Conservation (phyloP, 2,113 vertebrate species). For the Nipponia nippon region DNA sequence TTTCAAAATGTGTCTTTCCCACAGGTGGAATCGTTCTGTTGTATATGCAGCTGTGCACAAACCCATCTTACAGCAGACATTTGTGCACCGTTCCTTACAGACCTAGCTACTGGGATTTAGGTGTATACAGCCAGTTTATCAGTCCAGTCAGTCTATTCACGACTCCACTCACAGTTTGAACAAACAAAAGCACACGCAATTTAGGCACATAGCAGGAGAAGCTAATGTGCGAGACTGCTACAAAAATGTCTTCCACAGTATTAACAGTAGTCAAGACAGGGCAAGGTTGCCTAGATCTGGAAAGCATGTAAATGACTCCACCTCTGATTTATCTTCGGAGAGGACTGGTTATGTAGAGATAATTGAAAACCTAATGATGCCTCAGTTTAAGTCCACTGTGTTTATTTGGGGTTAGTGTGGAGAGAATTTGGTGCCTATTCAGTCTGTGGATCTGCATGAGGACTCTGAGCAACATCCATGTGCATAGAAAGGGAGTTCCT, state of each 20-base stretch:
- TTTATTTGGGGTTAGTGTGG: not conserved
- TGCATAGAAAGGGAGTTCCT: not conserved
- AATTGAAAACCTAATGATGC: not conserved
- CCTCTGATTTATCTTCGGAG: not conserved
- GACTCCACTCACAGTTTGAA: not conserved
- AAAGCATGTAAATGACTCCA: not conserved
- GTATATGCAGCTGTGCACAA: not conserved
- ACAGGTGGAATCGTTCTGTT: not conserved
- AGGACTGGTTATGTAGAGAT: not conserved
- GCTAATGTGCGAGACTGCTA: not conserved
- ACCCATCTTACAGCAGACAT: not conserved
- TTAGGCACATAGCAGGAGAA: not conserved
- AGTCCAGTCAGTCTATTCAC: not conserved
- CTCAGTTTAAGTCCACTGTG: not conserved
- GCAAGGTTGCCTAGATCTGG: not conserved
- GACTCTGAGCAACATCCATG: not conserved
- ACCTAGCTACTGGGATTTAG: not conserved
- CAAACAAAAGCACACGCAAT: not conserved
- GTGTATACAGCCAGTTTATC: not conserved
- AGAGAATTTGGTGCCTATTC: not conserved
- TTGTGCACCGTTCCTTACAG: not conserved
- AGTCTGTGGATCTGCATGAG: not conserved
- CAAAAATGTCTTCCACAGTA: not conserved
- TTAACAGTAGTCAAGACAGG: not conserved
- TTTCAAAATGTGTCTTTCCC: not conserved